These are phyloP conservation scores for Scomberomorus guttatus DNA, from an alignment of 2,797 vertebrate species.

Conservation along the genomic window DNA sequence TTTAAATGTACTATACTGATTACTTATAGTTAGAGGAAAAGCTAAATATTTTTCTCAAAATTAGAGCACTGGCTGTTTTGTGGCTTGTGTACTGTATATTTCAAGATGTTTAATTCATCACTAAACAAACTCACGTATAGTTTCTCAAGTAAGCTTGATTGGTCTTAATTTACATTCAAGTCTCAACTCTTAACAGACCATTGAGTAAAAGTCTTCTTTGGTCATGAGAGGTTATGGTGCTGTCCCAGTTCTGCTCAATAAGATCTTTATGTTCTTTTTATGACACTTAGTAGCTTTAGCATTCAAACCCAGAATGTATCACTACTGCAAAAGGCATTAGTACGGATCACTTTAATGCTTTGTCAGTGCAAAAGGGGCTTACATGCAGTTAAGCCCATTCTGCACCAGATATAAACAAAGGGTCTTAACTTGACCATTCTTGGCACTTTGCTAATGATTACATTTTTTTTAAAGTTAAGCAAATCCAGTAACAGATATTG, in stretches of 20 bases:
- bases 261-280: conserved; percentile 62
- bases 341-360: conserved; percentile 65
- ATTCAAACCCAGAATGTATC: conserved; percentile 53
- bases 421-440: conserved; percentile 53
- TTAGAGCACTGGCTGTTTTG: not conserved
- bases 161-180: conserved; percentile 12
- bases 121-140: not conserved
- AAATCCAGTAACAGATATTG: not conserved
- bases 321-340: conserved; percentile 69
- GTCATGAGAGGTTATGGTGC: conserved; percentile 4
- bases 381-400: conserved; percentile 67
- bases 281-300: conserved; percentile 59
- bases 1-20: not conserved
- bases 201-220: conserved; percentile 6
- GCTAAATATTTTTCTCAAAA: not conserved
- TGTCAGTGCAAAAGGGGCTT: conserved; percentile 59
- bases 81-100: not conserved
- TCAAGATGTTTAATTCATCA: not conserved
- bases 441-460: conserved; percentile 27
- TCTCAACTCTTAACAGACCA: not conserved
- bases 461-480: conserved; percentile 7
- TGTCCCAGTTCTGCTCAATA: conserved; percentile 33
- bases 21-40: not conserved
- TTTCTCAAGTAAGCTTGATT: conserved; percentile 18
- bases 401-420: conserved; percentile 55